Conservation (phyloP, 2,888 invertebrate species). For the Aspidiotus destructor region DNA sequence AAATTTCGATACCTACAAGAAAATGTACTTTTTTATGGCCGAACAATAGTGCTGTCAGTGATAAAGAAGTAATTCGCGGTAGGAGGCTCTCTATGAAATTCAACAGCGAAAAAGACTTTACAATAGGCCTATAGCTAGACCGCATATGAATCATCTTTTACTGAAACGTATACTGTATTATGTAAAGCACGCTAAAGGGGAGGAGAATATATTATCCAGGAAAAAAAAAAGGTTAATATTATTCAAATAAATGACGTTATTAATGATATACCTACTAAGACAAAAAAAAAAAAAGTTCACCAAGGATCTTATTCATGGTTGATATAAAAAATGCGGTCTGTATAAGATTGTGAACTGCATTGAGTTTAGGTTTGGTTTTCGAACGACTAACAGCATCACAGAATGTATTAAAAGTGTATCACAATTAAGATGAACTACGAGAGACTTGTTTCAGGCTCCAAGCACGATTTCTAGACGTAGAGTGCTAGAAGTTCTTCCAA, state of each 20-base stretch:
- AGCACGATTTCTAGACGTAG: neutral
- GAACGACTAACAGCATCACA: too few relatives aligned
- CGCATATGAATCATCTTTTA: neutral
- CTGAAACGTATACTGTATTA: neutral
- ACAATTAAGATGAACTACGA: too few relatives aligned
- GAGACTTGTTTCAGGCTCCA: neutral
- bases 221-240: neutral
- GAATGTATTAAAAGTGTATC: too few relatives aligned
- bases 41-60: neutral
- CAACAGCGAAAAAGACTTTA: neutral
- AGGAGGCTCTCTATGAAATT: slow-evolving; percentile 1
- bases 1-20: too few relatives aligned
- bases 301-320: neutral
- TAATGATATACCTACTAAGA: neutral
- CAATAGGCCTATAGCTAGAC: neutral
- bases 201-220: too few relatives aligned
- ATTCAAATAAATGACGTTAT: slow-evolving; percentile 2
- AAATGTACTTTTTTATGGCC: too few relatives aligned
- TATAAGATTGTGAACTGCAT: too few relatives aligned
- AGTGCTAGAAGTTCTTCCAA: neutral
- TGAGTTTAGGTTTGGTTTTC: too few relatives aligned
- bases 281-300: neutral
- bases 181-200: neutral
- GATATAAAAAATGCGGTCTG: too few relatives aligned
- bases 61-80: neutral